phyloP scores from a whole-genome alignment of 2,113 vertebrate genomes.

The Puffinus mauretanicus region DNA sequence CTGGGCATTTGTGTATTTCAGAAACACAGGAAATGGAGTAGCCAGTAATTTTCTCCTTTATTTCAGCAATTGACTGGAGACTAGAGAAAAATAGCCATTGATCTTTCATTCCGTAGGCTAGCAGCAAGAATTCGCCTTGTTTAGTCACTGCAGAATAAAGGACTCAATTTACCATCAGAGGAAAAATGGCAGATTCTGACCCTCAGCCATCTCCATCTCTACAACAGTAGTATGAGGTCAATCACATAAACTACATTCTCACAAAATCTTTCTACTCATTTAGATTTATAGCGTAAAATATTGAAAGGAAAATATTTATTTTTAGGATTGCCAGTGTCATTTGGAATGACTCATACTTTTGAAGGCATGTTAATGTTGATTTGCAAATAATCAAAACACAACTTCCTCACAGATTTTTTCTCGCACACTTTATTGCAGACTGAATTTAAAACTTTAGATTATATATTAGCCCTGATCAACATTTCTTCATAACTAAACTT shows the following conservation, averaged over 20 bases:
- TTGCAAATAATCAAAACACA: neutral
- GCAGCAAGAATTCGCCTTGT: neutral
- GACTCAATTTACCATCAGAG: neutral
- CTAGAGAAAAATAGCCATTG: neutral
- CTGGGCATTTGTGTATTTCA: neutral
- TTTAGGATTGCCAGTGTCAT: neutral
- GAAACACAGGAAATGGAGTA: neutral
- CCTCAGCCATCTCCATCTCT: neutral
- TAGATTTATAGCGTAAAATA: neutral
- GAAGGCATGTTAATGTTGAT: neutral
- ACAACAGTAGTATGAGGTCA: neutral
- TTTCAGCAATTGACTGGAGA: neutral
- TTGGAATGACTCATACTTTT: neutral
- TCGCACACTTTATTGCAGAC: neutral
- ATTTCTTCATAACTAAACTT: neutral
- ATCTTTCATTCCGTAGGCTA: neutral
- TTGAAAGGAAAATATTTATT: neutral
- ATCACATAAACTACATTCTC: neutral
- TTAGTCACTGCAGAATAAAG: neutral
- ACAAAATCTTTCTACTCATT: neutral
- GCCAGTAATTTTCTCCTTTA: neutral
- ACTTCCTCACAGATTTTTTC: neutral
- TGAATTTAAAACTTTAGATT: neutral
- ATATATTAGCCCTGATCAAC: neutral
- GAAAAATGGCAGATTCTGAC: neutral